These are phyloP conservation scores for Solen grandis DNA, from an alignment of 1,140 invertebrate genomes.

Conservation along the genomic window DNA sequence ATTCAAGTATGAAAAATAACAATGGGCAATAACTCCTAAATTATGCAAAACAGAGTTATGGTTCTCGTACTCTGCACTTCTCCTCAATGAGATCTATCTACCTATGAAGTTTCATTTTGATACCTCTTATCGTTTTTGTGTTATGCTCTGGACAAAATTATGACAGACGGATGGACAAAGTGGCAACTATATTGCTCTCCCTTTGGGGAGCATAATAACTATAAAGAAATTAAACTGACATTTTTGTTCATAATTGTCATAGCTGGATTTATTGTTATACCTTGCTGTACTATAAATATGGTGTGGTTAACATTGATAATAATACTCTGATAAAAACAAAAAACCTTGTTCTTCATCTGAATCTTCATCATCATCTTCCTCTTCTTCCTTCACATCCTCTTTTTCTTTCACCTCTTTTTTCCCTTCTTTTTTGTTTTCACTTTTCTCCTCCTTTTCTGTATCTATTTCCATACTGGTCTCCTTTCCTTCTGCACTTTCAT, in stretches of 20 bases:
- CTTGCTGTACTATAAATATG: slow-evolving; percentile 38
- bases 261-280: slow-evolving; percentile 32
- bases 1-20: too few relatives aligned
- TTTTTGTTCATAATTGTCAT: neutral
- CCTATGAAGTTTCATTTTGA: too few relatives aligned
- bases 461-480: slow-evolving; percentile 20
- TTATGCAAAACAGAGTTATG: too few relatives aligned
- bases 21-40: too few relatives aligned
- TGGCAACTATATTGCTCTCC: neutral
- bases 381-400: slow-evolving; percentile 39
- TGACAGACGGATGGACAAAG: neutral
- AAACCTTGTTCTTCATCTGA: slow-evolving; percentile 66
- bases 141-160: too few relatives aligned
- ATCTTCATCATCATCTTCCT: slow-evolving; percentile 58
- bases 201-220: neutral
- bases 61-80: too few relatives aligned
- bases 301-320: too few relatives aligned
- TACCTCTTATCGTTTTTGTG: too few relatives aligned
- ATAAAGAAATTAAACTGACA: neutral
- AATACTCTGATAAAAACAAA: too few relatives aligned
- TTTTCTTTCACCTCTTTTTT: slow-evolving; percentile 7
- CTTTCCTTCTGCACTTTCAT: slow-evolving; percentile 18
- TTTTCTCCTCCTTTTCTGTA: slow-evolving; percentile 47
- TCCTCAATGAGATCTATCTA: too few relatives aligned
- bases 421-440: slow-evolving; percentile 22